These are phyloP conservation scores for Ecdyonurus torrentis DNA, from an alignment of 2,888 invertebrate species.

Conservation along the genomic window DNA sequence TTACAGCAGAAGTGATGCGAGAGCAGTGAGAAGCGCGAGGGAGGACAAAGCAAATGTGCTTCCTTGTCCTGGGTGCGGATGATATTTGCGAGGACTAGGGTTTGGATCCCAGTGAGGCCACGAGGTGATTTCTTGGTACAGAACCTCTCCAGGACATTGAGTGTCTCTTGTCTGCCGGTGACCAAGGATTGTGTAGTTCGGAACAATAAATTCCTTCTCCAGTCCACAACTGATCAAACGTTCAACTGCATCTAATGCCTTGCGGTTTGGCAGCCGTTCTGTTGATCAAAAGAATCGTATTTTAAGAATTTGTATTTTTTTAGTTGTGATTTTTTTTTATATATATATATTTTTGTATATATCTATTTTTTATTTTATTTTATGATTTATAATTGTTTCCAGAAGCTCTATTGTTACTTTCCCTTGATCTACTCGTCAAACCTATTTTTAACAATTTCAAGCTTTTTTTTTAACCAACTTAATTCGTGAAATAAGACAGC, in stretches of 20 bases:
- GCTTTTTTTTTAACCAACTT: no score
- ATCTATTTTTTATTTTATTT: no score
- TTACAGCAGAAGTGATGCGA: no score
- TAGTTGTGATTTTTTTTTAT: neutral
- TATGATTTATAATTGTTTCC: no score
- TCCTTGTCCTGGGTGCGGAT: no score
- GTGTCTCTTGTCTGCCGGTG: neutral
- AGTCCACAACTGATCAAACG: neutral
- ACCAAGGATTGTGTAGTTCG: neutral
- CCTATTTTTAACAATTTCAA: no score
- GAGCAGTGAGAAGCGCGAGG: no score
- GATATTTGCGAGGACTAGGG: neutral
- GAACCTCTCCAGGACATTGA: neutral
- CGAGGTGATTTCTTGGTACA: neutral
- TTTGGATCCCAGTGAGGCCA: neutral
- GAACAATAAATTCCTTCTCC: neutral
- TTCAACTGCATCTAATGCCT: neutral
- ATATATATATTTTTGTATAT: no score
- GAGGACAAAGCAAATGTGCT: no score
- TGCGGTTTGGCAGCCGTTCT: neutral
- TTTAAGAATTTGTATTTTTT: neutral
- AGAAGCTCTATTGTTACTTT: no score
- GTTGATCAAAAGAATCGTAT: neutral
- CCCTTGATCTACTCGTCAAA: no score
- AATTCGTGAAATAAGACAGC: no score